phyloP scores from a whole-genome alignment of 2,113 vertebrate species.

The Orycteropus afer region DNA sequence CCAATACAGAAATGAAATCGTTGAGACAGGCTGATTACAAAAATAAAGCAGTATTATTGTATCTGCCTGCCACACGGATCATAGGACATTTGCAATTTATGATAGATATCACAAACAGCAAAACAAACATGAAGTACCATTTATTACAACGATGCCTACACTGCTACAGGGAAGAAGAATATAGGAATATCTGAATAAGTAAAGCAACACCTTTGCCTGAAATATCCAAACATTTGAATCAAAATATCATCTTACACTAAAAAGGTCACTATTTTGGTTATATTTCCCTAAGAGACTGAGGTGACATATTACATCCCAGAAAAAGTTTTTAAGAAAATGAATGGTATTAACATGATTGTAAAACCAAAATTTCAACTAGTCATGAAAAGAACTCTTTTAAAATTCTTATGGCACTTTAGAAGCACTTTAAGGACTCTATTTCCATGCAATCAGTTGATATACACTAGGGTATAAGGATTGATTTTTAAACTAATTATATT shows the following conservation, averaged over 20 bases:
- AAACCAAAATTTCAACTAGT: neutral
- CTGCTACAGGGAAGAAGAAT: constrained; percentile 17
- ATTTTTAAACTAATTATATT: constrained; percentile 34
- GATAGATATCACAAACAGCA: constrained; percentile 55
- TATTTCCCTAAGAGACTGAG: neutral
- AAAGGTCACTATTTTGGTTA: constrained; percentile 48
- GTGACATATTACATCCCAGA: neutral
- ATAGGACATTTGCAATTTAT: constrained; percentile 65
- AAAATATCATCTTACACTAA: constrained; percentile 53
- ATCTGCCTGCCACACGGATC: constrained; percentile 68
- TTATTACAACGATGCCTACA: constrained; percentile 35
- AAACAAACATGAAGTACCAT: constrained; percentile 64
- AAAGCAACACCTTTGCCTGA: constrained; percentile 43
- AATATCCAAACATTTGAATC: constrained; percentile 26
- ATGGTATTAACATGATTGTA: neutral
- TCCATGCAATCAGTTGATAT: neutral
- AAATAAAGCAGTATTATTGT: constrained; percentile 71
- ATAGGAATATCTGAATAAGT: neutral
- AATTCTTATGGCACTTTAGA: neutral
- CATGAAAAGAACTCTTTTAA: constrained; percentile 43
- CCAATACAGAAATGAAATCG: constrained; percentile 68
- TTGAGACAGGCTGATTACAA: constrained; percentile 70
- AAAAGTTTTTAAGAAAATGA: constrained; percentile 43
- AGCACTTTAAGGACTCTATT: neutral
- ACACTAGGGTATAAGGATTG: neutral